Conservation (phyloP, 2,888 invertebrate species). For the Temnothorax rugatulus region DNA sequence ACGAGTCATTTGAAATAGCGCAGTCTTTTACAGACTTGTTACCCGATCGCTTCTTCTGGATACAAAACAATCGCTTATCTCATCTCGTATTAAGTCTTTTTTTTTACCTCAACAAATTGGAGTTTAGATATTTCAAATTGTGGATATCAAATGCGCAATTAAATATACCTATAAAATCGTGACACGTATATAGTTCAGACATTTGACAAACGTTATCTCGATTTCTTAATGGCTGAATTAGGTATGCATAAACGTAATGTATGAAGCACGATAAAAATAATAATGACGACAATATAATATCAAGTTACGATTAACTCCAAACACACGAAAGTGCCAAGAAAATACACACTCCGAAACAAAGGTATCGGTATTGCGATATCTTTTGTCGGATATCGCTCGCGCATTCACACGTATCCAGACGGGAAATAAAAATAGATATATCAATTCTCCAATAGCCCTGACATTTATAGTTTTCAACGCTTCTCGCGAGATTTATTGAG, state of each 20-base stretch:
- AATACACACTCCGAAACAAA: slow-evolving; percentile 33
- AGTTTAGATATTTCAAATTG: not conserved
- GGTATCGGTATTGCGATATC: slow-evolving; percentile 44
- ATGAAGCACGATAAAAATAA: slow-evolving; percentile 2
- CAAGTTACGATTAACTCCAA: slow-evolving; percentile 30
- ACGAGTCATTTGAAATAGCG: too few species aligned
- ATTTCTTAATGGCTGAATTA: not conserved
- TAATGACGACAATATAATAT: not conserved
- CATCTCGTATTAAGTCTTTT: too few species aligned
- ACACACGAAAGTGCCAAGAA: slow-evolving; percentile 13
- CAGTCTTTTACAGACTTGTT: too few species aligned
- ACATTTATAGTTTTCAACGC: slow-evolving; percentile 59
- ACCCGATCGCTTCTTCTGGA: too few species aligned
- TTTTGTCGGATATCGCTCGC: slow-evolving; percentile 47
- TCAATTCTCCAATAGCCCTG: slow-evolving; percentile 56
- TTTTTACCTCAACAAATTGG: not conserved
- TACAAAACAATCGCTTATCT: too few species aligned
- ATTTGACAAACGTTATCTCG: not conserved
- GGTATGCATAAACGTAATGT: not conserved
- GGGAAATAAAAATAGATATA: slow-evolving; percentile 53
- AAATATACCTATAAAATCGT: not conserved
- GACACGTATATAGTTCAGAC: not conserved
- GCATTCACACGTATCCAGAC: slow-evolving; percentile 43
- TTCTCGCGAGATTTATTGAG: slow-evolving; percentile 49
- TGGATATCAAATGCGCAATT: not conserved